Conservation (phyloP, 2,888 invertebrate species). For the Dascillus cervinus region DNA sequence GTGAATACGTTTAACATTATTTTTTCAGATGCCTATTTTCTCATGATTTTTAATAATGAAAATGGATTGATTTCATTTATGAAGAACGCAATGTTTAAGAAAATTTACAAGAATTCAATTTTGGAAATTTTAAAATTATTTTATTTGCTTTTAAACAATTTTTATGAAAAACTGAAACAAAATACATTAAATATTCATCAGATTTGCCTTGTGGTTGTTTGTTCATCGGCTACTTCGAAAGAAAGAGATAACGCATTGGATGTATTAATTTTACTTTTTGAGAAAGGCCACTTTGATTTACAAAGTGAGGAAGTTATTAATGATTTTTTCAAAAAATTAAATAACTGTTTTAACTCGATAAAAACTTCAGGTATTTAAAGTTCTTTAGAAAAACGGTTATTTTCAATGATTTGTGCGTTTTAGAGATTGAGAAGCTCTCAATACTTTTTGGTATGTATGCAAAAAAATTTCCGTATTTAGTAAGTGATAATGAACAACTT, state of each 20-base stretch:
- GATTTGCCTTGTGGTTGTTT: constrained; percentile 24
- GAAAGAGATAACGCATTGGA: constrained; percentile 30
- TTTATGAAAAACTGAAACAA: constrained; percentile 25
- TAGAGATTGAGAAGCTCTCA: constrained; percentile 29
- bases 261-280: constrained; percentile 18
- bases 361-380: too few relatives aligned
- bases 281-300: constrained; percentile 10
- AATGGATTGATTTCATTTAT: constrained; percentile 29
- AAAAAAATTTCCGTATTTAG: constrained; percentile 27
- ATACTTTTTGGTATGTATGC: constrained; percentile 27
- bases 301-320: constrained; percentile 20
- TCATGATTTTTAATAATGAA: constrained; percentile 28
- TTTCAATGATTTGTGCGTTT: constrained; percentile 11
- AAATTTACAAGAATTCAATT: constrained; percentile 23
- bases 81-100: constrained; percentile 16
- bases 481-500: constrained; percentile 20
- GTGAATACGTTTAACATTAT: too few relatives aligned
- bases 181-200: constrained; percentile 27
- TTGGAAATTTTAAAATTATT: constrained; percentile 29
- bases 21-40: constrained; percentile 29
- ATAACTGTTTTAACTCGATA: constrained; percentile 19
- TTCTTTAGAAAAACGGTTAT: too few relatives aligned
- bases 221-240: constrained; percentile 18
- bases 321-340: constrained; percentile 17
- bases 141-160: constrained; percentile 31